Percentiles rank a stretch among this genome's conserved stretches.
Conservation (phyloP, 2,888 invertebrate species). For the Lymantria dispar region DNA sequence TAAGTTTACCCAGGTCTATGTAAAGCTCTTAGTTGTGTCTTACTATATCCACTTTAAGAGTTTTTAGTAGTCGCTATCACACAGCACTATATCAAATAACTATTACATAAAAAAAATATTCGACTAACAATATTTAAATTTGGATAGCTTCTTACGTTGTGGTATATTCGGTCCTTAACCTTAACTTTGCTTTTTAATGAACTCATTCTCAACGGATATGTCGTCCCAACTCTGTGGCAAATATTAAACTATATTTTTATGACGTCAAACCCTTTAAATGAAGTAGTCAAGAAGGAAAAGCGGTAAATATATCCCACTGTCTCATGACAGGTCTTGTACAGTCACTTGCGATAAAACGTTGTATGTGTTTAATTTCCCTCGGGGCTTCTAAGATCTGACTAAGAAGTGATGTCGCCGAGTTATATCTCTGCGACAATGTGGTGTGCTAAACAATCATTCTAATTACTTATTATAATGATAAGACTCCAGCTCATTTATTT, state of each 20-base stretch:
- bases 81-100: no score
- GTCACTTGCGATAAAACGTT: neutral
- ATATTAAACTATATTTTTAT: neutral
- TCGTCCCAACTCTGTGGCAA: neutral
- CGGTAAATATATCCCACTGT: neutral
- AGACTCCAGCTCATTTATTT: neutral
- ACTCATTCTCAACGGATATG: no score
- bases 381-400: slow-evolving; percentile 7
- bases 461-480: neutral
- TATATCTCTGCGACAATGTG: slow-evolving; percentile 4
- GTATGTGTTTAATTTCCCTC: slow-evolving; percentile 11
- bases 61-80: no score
- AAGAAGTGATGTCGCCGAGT: slow-evolving; percentile 4
- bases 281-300: neutral
- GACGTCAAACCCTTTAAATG: neutral
- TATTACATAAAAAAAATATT: no score
- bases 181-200: no score
- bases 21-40: no score
- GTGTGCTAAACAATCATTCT: neutral
- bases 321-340: neutral
- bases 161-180: no score
- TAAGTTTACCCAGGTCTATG: no score
- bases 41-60: no score
- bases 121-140: no score
- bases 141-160: no score